Percentiles rank a stretch among this genome's conserved stretches.
Evolutionary conservation across 2,888 invertebrate species (phyloP).

Genomic region (Notocelia uddmanniana): DNA sequence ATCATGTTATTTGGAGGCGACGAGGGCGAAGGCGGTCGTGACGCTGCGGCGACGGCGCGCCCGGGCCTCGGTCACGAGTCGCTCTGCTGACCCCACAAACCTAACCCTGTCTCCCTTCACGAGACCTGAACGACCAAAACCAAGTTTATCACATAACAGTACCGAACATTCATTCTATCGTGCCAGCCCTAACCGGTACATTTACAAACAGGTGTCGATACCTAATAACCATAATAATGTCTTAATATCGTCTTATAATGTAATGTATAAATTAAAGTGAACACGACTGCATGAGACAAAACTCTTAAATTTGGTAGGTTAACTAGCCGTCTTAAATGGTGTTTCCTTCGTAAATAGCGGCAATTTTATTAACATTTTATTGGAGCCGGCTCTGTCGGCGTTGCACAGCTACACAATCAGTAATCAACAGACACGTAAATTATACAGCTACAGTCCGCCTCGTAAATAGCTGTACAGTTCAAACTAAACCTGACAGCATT

Average conservation of each 20-base stretch:
- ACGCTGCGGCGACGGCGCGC: conserved; percentile 57
- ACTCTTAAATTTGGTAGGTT: conserved; percentile 57
- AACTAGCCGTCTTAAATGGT: conserved; percentile 65
- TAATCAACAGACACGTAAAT: conserved; percentile 67
- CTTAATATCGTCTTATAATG: conserved; percentile 69
- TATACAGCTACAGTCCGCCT: conserved; percentile 50
- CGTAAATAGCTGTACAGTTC: conserved; percentile 53
- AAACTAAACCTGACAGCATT: conserved; percentile 47
- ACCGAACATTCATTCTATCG: conserved; percentile 16
- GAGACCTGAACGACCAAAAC: conserved; percentile 52
- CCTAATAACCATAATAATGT: conserved; percentile 66
- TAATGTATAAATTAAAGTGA: conserved; percentile 66
- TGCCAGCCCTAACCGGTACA: conserved; percentile 55
- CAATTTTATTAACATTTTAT: conserved; percentile 77
- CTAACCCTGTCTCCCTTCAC: conserved; percentile 59
- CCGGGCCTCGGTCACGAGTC: conserved; percentile 78
- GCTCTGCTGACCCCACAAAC: conserved; percentile 76
- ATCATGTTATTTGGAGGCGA: conserved; percentile 81
- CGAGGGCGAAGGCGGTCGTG: conserved; percentile 78
- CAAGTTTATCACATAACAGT: conserved; percentile 48
- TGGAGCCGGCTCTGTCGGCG: conserved; percentile 59
- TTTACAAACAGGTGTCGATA: conserved; percentile 60
- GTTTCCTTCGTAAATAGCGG: conserved; percentile 64
- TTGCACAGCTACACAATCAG: conserved; percentile 65
- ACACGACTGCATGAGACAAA: conserved; percentile 67